phyloP scores from a whole-genome alignment of 1,140 invertebrate species.

The Diprion similis region DNA sequence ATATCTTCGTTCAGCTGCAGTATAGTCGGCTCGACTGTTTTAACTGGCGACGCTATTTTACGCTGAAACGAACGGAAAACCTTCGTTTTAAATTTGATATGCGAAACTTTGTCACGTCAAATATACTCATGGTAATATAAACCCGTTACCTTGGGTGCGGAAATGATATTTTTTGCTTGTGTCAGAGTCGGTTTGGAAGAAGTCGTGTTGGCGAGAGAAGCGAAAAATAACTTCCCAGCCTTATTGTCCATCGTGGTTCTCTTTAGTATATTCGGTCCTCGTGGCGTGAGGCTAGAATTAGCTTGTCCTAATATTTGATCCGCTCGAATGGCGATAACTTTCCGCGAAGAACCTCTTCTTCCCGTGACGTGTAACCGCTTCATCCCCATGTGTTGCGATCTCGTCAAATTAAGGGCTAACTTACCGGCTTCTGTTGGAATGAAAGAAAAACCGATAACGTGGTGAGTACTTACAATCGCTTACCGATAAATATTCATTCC shows the following conservation, averaged over 20 bases:
- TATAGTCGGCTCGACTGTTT: slow-evolving; percentile 44
- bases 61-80: slow-evolving; percentile 26
- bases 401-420: slow-evolving; percentile 71
- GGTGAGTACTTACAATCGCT: slow-evolving; percentile 14
- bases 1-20: slow-evolving; percentile 53
- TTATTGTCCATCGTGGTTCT: slow-evolving; percentile 56
- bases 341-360: slow-evolving; percentile 44
- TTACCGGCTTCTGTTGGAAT: slow-evolving; percentile 73
- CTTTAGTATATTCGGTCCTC: slow-evolving; percentile 56
- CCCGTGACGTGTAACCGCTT: slow-evolving; percentile 48
- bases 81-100: slow-evolving; percentile 19
- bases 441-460: slow-evolving; percentile 18
- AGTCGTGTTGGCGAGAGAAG: slow-evolving; percentile 42
- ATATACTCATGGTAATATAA: slow-evolving; percentile 35
- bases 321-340: slow-evolving; percentile 56
- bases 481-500: slow-evolving; percentile 18
- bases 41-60: slow-evolving; percentile 29
- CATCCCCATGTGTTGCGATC: slow-evolving; percentile 48
- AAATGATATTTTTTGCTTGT: slow-evolving; percentile 34
- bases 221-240: slow-evolving; percentile 48
- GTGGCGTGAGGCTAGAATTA: slow-evolving; percentile 35
- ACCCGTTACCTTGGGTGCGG: slow-evolving; percentile 20
- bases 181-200: slow-evolving; percentile 34
- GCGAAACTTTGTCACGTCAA: slow-evolving; percentile 34
- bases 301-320: slow-evolving; percentile 54